A percentile compares a stretch with the other conserved stretches of the same genome.
Evolutionary conservation across 2,888 invertebrate genomes (phyloP).

Genomic region (Chrysolina oricalcia): DNA sequence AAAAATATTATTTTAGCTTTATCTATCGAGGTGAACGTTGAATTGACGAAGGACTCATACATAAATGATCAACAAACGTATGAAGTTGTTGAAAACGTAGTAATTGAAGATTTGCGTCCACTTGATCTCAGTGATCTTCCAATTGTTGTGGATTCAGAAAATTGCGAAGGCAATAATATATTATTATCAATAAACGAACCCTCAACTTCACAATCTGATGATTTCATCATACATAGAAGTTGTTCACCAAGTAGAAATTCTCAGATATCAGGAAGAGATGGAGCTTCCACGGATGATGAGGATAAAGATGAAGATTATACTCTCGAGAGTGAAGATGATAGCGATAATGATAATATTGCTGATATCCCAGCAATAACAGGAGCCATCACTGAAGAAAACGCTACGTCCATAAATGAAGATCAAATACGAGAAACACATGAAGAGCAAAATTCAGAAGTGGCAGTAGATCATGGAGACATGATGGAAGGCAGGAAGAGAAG

Average conservation of each 20-base stretch:
- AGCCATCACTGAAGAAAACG: neutral
- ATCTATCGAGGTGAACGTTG: neutral
- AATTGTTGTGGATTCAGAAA: neutral
- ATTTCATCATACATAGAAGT: neutral
- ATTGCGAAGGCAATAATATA: neutral
- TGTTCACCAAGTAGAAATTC: neutral
- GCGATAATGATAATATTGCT: neutral
- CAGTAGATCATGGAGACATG: slow-evolving; percentile 20
- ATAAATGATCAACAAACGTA: neutral
- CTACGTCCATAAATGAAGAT: neutral
- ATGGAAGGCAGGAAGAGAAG: slow-evolving; percentile 26
- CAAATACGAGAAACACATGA: neutral
- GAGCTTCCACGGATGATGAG: neutral
- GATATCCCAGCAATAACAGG: neutral
- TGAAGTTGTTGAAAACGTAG: neutral
- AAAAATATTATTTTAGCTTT: neutral
- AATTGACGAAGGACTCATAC: neutral
- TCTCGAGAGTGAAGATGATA: neutral
- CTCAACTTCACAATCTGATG: neutral
- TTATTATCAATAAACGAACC: neutral
- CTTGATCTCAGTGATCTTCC: neutral
- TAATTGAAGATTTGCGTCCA: neutral
- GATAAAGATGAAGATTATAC: neutral
- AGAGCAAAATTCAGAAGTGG: neutral
- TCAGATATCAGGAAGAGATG: neutral